These are phyloP conservation scores for Cyrtonyx montezumae DNA, from an alignment of 2,113 vertebrate species.

Conservation along the genomic window DNA sequence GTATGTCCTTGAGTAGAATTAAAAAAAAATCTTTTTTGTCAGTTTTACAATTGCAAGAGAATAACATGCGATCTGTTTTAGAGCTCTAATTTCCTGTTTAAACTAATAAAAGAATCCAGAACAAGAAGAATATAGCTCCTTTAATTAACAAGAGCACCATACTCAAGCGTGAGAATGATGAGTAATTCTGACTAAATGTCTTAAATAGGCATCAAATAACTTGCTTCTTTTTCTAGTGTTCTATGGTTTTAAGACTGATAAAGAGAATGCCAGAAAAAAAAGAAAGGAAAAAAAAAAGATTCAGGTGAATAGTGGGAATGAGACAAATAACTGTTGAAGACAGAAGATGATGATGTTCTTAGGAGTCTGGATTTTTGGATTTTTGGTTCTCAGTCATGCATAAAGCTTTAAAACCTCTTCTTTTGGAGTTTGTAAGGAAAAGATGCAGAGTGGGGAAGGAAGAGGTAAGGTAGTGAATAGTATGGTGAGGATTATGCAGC, in stretches of 20 bases:
- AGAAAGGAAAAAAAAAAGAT: neutral
- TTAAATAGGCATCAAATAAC: neutral
- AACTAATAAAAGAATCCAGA: neutral
- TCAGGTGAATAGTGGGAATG: neutral
- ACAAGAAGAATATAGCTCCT: neutral
- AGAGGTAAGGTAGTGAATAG: neutral
- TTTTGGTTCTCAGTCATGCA: neutral
- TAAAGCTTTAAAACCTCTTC: neutral
- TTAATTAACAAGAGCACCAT: neutral
- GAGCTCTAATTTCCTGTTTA: neutral
- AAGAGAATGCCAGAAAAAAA: neutral
- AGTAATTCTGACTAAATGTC: neutral
- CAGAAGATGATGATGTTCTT: neutral
- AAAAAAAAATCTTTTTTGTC: neutral
- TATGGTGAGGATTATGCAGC: neutral
- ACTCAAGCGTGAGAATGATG: neutral
- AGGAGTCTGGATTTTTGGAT: neutral
- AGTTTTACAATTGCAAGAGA: neutral
- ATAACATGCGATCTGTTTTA: neutral
- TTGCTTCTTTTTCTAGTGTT: neutral
- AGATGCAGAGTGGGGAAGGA: neutral
- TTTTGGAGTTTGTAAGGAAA: neutral
- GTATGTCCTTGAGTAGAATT: neutral
- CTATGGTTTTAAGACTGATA: neutral
- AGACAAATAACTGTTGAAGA: neutral